Percentiles rank a stretch among this genome's conserved stretches.
Evolutionary conservation across 2,888 invertebrate genomes (phyloP).

Genomic region (Leucozona laternaria): DNA sequence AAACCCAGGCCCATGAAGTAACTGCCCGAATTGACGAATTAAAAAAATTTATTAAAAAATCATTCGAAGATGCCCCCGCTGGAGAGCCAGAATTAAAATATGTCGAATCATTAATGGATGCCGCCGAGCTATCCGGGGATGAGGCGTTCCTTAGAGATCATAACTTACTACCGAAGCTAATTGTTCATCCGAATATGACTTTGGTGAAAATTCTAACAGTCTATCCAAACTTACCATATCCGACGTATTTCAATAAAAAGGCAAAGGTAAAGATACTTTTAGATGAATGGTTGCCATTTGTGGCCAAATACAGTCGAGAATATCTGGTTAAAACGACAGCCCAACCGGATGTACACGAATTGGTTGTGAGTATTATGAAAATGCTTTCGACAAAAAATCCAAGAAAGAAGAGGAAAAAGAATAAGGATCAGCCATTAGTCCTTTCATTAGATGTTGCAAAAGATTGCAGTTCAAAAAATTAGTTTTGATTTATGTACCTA

Average conservation of each 20-base stretch:
- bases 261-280: not conserved
- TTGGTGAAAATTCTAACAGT: slow-evolving; percentile 3
- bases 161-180: not conserved
- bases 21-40: too few relatives aligned
- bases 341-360: not conserved
- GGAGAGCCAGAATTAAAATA: not conserved
- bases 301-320: not conserved
- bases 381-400: not conserved
- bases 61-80: not conserved
- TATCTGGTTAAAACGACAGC: slow-evolving; percentile 38
- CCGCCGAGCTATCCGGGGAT: not conserved
- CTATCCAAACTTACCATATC: not conserved
- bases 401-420: not conserved
- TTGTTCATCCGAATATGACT: slow-evolving; percentile 11
- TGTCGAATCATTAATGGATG: not conserved
- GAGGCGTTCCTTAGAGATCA: not conserved
- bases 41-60: not conserved
- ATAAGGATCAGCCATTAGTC: not conserved
- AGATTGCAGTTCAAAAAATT: not conserved
- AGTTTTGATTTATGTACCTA: not conserved
- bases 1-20: too few relatives aligned
- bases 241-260: not conserved
- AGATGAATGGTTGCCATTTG: not conserved
- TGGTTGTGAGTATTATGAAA: not conserved
- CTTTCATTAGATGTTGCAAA: not conserved